Evolutionary conservation across 2,888 invertebrate species (phyloP).

Genomic region (Melanostoma scalare): DNA sequence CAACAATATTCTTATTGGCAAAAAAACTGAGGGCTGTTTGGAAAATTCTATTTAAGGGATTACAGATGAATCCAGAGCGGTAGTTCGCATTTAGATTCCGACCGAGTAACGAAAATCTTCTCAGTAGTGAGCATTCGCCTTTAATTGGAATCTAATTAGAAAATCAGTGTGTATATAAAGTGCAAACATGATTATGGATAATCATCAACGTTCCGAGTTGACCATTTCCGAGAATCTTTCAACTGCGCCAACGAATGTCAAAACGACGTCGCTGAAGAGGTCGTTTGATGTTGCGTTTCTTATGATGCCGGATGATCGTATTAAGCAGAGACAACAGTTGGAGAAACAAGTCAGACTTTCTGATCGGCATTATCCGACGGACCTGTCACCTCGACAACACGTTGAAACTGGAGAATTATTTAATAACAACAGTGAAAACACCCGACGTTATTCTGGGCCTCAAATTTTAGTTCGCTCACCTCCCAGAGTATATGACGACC

Average conservation of each 20-base stretch:
- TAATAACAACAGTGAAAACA: conserved; percentile 76
- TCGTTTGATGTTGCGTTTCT: conserved; percentile 95
- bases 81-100: conserved; percentile 80
- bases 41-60: conserved; percentile 81
- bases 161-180: conserved; percentile 47
- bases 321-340: conserved; percentile 85
- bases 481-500: conserved; percentile 80
- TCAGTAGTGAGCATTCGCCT: neutral
- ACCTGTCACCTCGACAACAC: conserved; percentile 79
- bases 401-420: conserved; percentile 80
- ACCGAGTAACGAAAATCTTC: conserved; percentile 70
- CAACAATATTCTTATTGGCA: conserved; percentile 78
- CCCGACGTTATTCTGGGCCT: conserved; percentile 77
- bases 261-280: conserved; percentile 84
- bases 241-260: conserved; percentile 80
- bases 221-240: conserved; percentile 80
- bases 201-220: conserved; percentile 81
- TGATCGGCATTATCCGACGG: conserved; percentile 81
- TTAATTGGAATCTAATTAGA: conserved; percentile 68
- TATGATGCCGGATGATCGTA: conserved; percentile 93
- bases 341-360: conserved; percentile 83
- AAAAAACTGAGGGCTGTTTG: conserved; percentile 64
- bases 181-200: conserved; percentile 87
- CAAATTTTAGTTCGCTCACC: conserved; percentile 79
- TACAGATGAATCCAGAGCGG: conserved; percentile 81